Base-by-base conservation (phyloP, 2,113 vertebrate species). In the Megaceryle torquata region DNA sequence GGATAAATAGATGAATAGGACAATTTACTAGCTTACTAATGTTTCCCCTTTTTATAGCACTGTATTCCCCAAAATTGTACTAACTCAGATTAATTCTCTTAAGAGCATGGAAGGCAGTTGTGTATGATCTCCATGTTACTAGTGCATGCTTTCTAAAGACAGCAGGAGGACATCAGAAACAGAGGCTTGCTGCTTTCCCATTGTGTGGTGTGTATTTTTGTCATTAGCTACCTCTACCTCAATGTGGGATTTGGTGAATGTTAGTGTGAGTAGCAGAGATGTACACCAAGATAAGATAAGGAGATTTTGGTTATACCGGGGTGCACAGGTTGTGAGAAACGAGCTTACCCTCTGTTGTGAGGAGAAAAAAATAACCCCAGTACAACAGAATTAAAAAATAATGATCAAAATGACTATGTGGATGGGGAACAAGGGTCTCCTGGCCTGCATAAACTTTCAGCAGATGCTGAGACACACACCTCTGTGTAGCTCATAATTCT, bases 331-430 rank as follows among this genome's bases (percentile, higher is more conserved):
- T 80, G 12, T 29, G 59, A 70, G n/a, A 89, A 68, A 68, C 11
- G 44, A 59, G 13, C 1, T 1, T 50, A 39, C 79, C 31, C 28
- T 76, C 35, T 11, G 4, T 80, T 71, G 17, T 29, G 16, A 29
- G 21, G 17, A 64, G 21, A 13, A 3, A 21, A 8, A 35, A 63
- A 11, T 1, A 0, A 37, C 3, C 5, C 4, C 29, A 74, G 15
- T 39, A 50, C 17, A 50, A 72, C 0, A 74, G 18, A 78, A 69
- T 25, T 35, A 48, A 71, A 85, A 85, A 59, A 9, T 9, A 54
- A 33, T 63, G 44, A 64, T 35, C 15, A 33, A 15, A 86, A 89
- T 41, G 2, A 60, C 2, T 37, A 8, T 46, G 28, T 24, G 67
- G 25, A 2, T 51, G 61, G 39, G 29, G 18, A 65, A 12, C 37